Evolutionary conservation across 2,113 vertebrate genomes (phyloP).

Genomic region (Lutjanus erythropterus): DNA sequence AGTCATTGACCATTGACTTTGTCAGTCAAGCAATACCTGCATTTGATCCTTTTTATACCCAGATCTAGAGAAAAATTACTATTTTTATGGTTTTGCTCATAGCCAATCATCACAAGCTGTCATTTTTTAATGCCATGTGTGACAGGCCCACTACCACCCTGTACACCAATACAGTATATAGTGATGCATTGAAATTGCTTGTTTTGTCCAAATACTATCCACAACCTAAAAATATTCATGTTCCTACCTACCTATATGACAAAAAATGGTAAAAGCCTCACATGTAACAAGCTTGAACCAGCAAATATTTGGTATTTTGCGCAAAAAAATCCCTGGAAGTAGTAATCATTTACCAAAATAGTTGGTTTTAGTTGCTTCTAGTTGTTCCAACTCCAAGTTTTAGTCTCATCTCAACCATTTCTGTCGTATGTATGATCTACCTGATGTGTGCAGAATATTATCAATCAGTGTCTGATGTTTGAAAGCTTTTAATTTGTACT

Average conservation of each 20-base stretch:
- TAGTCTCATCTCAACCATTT: not conserved
- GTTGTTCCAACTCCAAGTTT: not conserved
- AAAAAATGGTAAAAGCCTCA: not conserved
- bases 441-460: not conserved
- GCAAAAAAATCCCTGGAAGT: not conserved
- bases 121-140: too few species aligned
- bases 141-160: too few species aligned
- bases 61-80: too few species aligned
- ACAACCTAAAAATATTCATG: not conserved
- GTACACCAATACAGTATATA: too few species aligned
- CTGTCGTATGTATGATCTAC: not conserved
- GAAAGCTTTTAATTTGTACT: not conserved
- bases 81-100: too few species aligned
- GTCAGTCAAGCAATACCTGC: too few species aligned
- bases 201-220: too few species aligned
- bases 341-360: not conserved
- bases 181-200: too few species aligned
- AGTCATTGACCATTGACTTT: too few species aligned
- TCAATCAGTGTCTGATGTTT: not conserved
- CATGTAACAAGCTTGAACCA: not conserved
- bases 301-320: not conserved
- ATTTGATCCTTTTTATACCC: too few species aligned
- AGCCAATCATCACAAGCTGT: too few species aligned
- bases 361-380: not conserved
- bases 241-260: not conserved